Conservation (phyloP, 2,888 invertebrate genomes). For the Netelia inedita region DNA sequence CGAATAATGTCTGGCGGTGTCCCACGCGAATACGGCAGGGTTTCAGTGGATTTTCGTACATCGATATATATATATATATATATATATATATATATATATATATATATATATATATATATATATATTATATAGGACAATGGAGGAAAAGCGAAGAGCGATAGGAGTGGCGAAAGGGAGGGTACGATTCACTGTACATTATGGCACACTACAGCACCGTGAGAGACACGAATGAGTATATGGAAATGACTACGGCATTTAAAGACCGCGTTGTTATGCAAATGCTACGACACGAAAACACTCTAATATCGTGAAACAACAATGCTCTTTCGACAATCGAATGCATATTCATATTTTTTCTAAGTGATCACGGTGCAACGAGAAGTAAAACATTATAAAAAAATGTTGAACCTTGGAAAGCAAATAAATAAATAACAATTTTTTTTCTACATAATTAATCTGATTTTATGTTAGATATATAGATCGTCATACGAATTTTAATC, state of each 20-base stretch:
- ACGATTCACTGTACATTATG: slow-evolving; percentile 24
- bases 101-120: too few relatives aligned
- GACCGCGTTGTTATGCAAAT: slow-evolving; percentile 75
- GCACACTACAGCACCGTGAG: neutral
- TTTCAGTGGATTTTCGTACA: slow-evolving; percentile 42
- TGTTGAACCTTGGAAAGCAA: too few relatives aligned
- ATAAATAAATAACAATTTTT: too few relatives aligned
- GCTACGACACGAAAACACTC: slow-evolving; percentile 31
- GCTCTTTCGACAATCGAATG: neutral
- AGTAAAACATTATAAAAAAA: neutral
- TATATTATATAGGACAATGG: neutral
- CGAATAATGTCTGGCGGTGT: slow-evolving; percentile 26
- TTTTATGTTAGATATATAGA: too few relatives aligned
- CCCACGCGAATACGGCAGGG: neutral
- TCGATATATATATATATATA: neutral
- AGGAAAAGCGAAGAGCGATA: slow-evolving; percentile 21
- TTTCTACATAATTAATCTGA: too few relatives aligned
- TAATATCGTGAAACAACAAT: slow-evolving; percentile 33
- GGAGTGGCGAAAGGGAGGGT: slow-evolving; percentile 49
- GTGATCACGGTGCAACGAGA: neutral
- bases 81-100: too few relatives aligned
- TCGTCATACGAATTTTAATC: too few relatives aligned
- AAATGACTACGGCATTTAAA: slow-evolving; percentile 72
- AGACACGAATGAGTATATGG: slow-evolving; percentile 68
- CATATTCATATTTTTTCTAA: neutral